phyloP scores from a whole-genome alignment of 1,140 invertebrate genomes.

The Tetraneura akinire region DNA sequence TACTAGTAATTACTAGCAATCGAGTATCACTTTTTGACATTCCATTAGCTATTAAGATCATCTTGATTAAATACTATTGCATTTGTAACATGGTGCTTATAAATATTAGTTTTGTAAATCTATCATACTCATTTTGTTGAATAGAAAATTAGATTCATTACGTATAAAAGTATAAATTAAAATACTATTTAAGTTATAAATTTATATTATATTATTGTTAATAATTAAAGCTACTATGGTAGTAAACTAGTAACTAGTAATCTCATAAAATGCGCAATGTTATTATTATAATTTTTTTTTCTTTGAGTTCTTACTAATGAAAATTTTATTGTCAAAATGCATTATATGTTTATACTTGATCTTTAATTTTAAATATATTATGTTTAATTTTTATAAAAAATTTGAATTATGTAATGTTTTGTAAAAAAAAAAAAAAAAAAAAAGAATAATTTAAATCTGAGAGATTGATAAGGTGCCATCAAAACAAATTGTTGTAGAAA shows the following conservation, averaged over 20 bases:
- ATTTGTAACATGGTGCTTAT: slow-evolving; percentile 26
- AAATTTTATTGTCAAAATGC: background rate
- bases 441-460: background rate
- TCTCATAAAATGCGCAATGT: too few species aligned
- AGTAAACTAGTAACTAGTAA: too few species aligned
- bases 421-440: slow-evolving; percentile 3
- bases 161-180: too few species aligned
- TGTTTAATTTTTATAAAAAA: background rate
- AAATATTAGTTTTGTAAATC: slow-evolving; percentile 7
- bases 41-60: background rate
- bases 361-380: background rate
- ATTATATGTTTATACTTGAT: background rate
- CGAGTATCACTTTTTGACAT: slow-evolving; percentile 1
- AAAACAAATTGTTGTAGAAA: background rate
- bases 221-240: background rate
- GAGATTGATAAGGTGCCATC: slow-evolving; percentile 7
- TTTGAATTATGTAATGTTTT: slow-evolving; percentile 19
- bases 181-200: background rate
- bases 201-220: background rate
- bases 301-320: background rate
- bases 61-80: background rate
- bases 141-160: too few species aligned
- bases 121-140: background rate
- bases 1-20: background rate
- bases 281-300: too few species aligned